A percentile compares a stretch with the other conserved stretches of the same genome.
phyloP scores from a whole-genome alignment of 2,113 vertebrate species.

The Amia ocellicauda region DNA sequence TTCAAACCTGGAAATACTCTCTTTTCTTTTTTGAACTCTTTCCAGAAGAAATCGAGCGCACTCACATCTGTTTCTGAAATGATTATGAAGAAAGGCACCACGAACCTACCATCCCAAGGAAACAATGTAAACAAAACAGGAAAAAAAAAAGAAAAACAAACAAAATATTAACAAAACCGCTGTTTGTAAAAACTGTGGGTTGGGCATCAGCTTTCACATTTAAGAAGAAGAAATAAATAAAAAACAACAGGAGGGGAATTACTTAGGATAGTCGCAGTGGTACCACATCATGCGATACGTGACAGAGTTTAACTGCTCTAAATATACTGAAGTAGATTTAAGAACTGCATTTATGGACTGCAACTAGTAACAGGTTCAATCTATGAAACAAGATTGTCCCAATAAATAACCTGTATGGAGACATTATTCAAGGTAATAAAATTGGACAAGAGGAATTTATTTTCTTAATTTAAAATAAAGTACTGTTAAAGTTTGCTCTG shows the following conservation, averaged over 20 bases:
- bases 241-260: no score
- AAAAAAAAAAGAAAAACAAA: conserved; percentile 2
- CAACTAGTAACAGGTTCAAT: conserved; percentile 53
- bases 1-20: no score
- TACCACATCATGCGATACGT: no score
- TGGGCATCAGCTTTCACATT: no score
- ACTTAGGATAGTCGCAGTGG: no score
- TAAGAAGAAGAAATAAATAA: no score
- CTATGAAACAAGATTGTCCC: conserved; percentile 55
- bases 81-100: neutral
- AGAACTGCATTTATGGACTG: conserved; percentile 23
- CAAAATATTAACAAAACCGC: neutral
- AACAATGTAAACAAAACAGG: neutral
- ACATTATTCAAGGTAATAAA: conserved; percentile 59
- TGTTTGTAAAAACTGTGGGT: no score
- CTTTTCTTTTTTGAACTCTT: conserved; percentile 23
- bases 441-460: conserved; percentile 54
- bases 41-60: neutral
- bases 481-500: conserved; percentile 21
- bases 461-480: conserved; percentile 47
- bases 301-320: no score
- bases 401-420: conserved; percentile 57
- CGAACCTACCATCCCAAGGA: no score
- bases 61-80: neutral
- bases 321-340: conserved; percentile 30